Base-by-base conservation (phyloP, 2,113 vertebrate genomes). In the Engystomops pustulosus region DNA sequence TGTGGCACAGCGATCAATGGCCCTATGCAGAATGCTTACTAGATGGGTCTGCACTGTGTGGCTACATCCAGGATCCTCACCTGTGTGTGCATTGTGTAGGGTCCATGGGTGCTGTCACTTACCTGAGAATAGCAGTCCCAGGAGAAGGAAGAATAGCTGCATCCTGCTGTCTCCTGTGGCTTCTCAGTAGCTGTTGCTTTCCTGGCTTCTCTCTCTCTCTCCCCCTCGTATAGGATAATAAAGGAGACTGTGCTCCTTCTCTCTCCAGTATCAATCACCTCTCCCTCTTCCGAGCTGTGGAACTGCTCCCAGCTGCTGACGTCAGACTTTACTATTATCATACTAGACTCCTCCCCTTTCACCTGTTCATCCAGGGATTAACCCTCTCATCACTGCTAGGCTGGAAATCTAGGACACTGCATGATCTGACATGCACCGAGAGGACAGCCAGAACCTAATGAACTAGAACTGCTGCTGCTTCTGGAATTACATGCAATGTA, bases 301-400 rank as follows among this genome's bases (percentile, higher is more conserved):
- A 47, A 30, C 74, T 78, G 32, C 75, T 78, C 75, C 77, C 77
- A 65, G 38, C 38, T 32, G 62, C 41, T 81, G 79, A 81, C 79
- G 79, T 81, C 79, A 81, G 6, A 2, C 17, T 36, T 45, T 20
- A n/a, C 17, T 14, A 81, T 81, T 81, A 69, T 8, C 79, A 81
- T 69, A 81, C 62, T 20, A 47, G 34, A 8, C 65, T 41, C 79
- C 79, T 49, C 79, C 79, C 65, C 9, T 32, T 81, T 81, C 79
- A 81, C 79, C 79, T 81, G 79, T 81, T 81, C 44, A 62, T 77
- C 49, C 49, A 55, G 49, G 74, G 74, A 55, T 77, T 77, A 77
- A 77, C 74, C 74, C 74, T 38, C 74, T 77, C 74, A 3, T 20
- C 4, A 6, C 49, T 53, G 18, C 49, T 20, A 6, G 30, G 17